Evolutionary conservation across 1,140 invertebrate species (phyloP), one percentile per base, ranked within the genome.

Genomic region (Drosophila ogumai): DNA sequence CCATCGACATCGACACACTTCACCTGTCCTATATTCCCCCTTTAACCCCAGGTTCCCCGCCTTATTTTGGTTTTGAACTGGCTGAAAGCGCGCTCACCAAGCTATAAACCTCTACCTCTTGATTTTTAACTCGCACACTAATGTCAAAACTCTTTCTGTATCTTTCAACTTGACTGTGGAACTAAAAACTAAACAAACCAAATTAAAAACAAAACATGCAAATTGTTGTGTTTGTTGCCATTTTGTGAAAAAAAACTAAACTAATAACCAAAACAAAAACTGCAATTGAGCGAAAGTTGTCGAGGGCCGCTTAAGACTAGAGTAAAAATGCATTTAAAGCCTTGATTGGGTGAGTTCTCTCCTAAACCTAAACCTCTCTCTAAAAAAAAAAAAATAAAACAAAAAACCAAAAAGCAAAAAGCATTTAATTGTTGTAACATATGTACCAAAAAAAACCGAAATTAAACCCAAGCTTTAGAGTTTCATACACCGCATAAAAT

Each of bases 121-220:
- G 55, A 77, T 77, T 77, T 77, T 77, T 59, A 28, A 28, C 52
- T 55, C 71, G 74, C 85, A 90, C 85, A 90, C 85, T 90, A 90
- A 90, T 90, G 85, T 73, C 78, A 86, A 90, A 88, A 90, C 85
- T 90, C 86, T 90, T 90, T 90, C 82, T 90, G 75, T 90, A 75
- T 90, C 86, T 90, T 90, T 90, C 81, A 84, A 84, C 85, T 87
- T 81, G 78, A 81, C 84, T 79, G 76, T 85, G 84, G 79, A 73
- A 55, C 52, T 55, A 54, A 43, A 43, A 52, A 32, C 49, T 19
- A 34, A 52, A 34, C 50, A 32, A 31, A 50, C 12, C 19, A 59
- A 32, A 77, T 43, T 28, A 28, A 6, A 25, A 28, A 75, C 58
- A 71, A 81, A 64, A 69, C 40, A 65, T 73, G 59, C 72, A 59